Evolutionary conservation across 2,113 vertebrate species (phyloP), one percentile per base, ranked within the genome.

Genomic region (Coreoperca whiteheadi): DNA sequence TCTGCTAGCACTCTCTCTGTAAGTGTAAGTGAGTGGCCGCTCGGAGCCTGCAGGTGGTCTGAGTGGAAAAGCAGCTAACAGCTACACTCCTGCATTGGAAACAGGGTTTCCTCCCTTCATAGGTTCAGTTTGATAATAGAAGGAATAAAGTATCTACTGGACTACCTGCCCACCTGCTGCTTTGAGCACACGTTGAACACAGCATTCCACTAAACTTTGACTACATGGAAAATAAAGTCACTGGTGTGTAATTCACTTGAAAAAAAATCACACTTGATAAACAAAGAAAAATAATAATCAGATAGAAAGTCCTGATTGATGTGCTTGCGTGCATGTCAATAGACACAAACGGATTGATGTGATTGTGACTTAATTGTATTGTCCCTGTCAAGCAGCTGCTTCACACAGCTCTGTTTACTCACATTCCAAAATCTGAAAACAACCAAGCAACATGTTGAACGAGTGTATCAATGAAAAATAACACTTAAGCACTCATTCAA

Each of bases 21-120:
- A 54, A 78, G 77, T 76, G 76, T 60, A 64, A 77, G 50, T 82
- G 56, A 59, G 74, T 68, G 69, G 60, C 48, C 3, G 14, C 77
- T 77, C 5, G 18, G 23, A 73, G 79, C 69, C 92, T 84, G 85
- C 81, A 88, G 90, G 87, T 56, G 85, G 77, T 83, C 75, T 56
- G 28, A 82, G 74, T 81, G 83, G 72, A 80, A 90, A 88, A 89
- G 82, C 50, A 79, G 75, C 73, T 56, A 91, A 86, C 71, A 83
- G 82, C 72, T 61, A 74, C 41, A 74, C 21, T 79, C 56, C 63
- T 12, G 48, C 64, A 56, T 77, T 57, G 25, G 51, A 87, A 74
- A 64, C 70, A 75, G 64, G 59, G 69, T 81, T 76, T 59, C 57
- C 34, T 67, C 50, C 25, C 61, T 73, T 59, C 67, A 74, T 34